Evolutionary conservation across 2,113 vertebrate species (phyloP), one percentile per base, ranked within the genome.

Genomic region (Oncorhynchus masou): DNA sequence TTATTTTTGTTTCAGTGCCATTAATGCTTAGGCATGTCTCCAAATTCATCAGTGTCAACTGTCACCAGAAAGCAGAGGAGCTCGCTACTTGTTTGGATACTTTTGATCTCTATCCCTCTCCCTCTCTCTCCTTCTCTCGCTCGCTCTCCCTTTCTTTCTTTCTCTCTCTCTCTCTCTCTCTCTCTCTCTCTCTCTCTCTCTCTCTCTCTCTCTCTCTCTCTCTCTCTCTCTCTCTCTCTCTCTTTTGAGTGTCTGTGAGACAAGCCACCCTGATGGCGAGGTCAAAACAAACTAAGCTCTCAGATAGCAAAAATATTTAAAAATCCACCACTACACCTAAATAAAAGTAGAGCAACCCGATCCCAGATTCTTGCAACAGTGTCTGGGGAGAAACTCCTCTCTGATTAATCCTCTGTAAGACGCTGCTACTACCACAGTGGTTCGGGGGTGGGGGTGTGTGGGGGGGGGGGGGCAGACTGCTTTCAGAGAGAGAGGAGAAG

Each of bases 1-100:
- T 88, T 92, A 91, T 94, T 92, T 92, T 92, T 80, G 91, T 92
- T 90, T 89, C 85, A 85, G 74, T 89, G 84, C 84, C 86, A 90
- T 91, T 93, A 93, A 90, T 87, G 89, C 81, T 78, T 72, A 62
- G 83, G 81, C 84, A 81, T 45, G 39, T 45, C 39, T 45, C 39
- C 39, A 45, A 82, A 85, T 79, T 90, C 79, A 83, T 78, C 82
- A 70, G 70, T n/a, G 48, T 87, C 84, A 82, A 77, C 79, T 79
- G 54, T 85, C 84, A 54, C 71, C 79, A 88, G 83, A 84, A 78
- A 83, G 82, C 80, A 73, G 85, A 86, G 85, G 49, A 80, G 84
- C 73, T 59, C 79, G 83, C 70, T 64, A 74, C 79, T 45, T 45
- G 39, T 45, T 45, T 45, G 39, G 39, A 45, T 45, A 45, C 39